These are phyloP conservation scores for Perognathus longimembris DNA, from an alignment of 2,113 vertebrate species.

Conservation along the genomic window DNA sequence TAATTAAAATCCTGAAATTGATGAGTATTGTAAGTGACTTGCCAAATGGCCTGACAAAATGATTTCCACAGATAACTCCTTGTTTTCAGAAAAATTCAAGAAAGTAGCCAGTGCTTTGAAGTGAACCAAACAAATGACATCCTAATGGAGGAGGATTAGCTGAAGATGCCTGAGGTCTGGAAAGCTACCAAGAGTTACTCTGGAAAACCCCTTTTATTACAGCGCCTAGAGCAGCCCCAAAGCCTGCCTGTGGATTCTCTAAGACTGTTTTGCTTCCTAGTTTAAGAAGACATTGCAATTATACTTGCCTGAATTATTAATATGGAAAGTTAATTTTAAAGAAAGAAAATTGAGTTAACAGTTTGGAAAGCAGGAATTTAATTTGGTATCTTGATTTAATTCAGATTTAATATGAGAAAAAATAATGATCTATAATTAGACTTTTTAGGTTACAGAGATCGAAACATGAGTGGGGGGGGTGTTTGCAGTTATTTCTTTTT, in stretches of 20 bases:
- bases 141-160: conserved; percentile 66
- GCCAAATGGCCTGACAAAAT: conserved; percentile 72
- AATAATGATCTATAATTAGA: not conserved
- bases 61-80: conserved; percentile 71
- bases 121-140: conserved; percentile 73
- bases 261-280: not conserved
- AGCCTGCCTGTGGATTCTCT: not conserved
- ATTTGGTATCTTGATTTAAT: conserved; percentile 45
- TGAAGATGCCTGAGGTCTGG: conserved; percentile 65
- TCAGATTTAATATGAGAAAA: conserved; percentile 21
- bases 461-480: not conserved
- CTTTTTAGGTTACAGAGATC: not conserved
- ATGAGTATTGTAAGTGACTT: conserved; percentile 69
- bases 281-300: conserved; percentile 21
- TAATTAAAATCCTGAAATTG: conserved; percentile 77
- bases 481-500: too few species aligned
- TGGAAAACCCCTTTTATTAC: conserved; percentile 50
- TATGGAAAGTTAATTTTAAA: conserved; percentile 56
- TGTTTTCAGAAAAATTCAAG: conserved; percentile 73
- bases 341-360: conserved; percentile 35
- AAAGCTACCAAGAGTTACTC: conserved; percentile 48
- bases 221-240: conserved; percentile 8
- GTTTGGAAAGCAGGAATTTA: conserved; percentile 45
- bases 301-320: conserved; percentile 43
- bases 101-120: conserved; percentile 75